Evolutionary conservation across 92 coral and sea anemone genomes (phyloP).

Genomic region (Epizoanthus fatuus): DNA sequence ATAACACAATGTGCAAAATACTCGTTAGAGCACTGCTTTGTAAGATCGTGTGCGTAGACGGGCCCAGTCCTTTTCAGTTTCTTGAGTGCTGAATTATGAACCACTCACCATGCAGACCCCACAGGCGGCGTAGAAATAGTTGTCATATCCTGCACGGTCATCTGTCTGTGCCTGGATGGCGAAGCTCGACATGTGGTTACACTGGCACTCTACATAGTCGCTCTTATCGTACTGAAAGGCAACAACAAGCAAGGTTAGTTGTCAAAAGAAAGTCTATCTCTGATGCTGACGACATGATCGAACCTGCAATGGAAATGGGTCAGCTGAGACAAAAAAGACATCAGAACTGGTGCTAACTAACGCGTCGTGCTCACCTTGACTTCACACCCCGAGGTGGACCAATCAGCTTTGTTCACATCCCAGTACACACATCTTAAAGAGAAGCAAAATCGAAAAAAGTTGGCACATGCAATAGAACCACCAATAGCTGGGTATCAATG

Average conservation of each 20-base stretch:
- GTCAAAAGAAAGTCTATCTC: too few species aligned
- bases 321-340: background rate
- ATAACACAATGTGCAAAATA: too few species aligned
- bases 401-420: slow-evolving; percentile 72
- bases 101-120: slow-evolving; percentile 93
- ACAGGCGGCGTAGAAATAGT: slow-evolving; percentile 85
- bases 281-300: too few species aligned
- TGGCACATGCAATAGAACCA: too few species aligned
- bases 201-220: slow-evolving; percentile 94
- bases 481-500: too few species aligned
- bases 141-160: slow-evolving; percentile 87
- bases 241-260: background rate
- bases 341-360: too few species aligned
- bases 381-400: slow-evolving; percentile 91
- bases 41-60: too few species aligned
- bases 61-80: too few species aligned
- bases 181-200: slow-evolving; percentile 90
- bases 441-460: too few species aligned
- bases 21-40: too few species aligned
- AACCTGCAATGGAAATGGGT: background rate
- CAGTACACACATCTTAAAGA: slow-evolving; percentile 82
- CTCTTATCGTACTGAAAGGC: slow-evolving; percentile 81
- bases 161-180: slow-evolving; percentile 96
- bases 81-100: too few species aligned
- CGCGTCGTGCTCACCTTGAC: slow-evolving; percentile 70